Conservation (phyloP, 2,113 vertebrate species). For the Scolopax mira region DNA sequence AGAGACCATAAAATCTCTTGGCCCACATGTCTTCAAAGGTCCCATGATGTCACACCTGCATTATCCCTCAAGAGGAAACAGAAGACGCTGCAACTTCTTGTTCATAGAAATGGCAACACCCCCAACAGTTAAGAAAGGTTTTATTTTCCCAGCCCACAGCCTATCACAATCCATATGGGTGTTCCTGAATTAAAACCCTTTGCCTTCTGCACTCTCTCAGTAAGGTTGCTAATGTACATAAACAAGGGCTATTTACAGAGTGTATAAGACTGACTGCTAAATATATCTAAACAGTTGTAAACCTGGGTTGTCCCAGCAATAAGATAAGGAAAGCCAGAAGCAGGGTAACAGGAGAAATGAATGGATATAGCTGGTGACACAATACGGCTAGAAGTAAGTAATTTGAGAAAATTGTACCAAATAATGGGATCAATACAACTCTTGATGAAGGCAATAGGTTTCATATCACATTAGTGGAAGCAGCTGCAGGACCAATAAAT, state of each 20-base stretch:
- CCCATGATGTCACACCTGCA: accelerated
- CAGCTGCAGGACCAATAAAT: not conserved
- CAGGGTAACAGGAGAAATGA: not conserved
- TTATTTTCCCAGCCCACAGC: not conserved
- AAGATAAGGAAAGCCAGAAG: not conserved
- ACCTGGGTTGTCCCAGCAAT: not conserved
- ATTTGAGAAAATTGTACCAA: constrained; percentile 11
- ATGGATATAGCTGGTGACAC: not conserved
- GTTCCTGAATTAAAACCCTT: not conserved
- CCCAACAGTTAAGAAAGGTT: not conserved
- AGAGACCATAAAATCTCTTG: not conserved
- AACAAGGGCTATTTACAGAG: not conserved
- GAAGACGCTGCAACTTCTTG: not conserved
- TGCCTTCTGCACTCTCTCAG: not conserved
- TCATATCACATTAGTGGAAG: not conserved
- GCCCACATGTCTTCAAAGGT: not conserved
- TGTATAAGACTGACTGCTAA: not conserved
- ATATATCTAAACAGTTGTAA: not conserved
- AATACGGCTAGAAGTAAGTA: not conserved
- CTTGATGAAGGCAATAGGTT: not conserved
- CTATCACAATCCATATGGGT: not conserved
- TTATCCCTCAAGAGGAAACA: not conserved
- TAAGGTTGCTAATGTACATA: not conserved
- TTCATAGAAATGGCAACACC: not conserved
- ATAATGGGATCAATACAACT: not conserved